Percentiles rank a stretch among this genome's conserved stretches.
These are phyloP conservation scores for Muschampia plurimacula DNA, from an alignment of 2,888 invertebrate genomes.

Conservation along the genomic window DNA sequence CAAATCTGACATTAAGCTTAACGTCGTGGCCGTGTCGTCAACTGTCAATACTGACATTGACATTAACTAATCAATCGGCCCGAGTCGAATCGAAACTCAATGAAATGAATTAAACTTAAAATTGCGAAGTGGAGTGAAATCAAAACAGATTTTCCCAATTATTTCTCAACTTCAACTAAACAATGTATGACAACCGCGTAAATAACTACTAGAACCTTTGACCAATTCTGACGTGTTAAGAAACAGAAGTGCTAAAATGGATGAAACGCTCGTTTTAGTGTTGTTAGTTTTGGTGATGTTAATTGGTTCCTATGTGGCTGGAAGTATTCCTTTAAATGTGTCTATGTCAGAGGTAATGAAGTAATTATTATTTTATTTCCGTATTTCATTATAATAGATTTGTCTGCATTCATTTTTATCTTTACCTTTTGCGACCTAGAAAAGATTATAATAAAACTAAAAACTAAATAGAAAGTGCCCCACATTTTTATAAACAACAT, in stretches of 20 bases:
- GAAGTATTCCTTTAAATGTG: slow-evolving; percentile 97
- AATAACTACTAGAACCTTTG: slow-evolving; percentile 1
- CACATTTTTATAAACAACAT: not conserved
- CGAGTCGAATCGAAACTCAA: not conserved
- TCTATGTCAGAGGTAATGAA: slow-evolving; percentile 95
- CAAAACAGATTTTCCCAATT: slow-evolving; percentile 1
- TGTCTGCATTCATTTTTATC: not conserved
- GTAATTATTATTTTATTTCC: not conserved
- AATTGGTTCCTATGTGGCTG: slow-evolving; percentile 97
- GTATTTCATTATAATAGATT: not conserved
- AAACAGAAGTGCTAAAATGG: slow-evolving; percentile 84
- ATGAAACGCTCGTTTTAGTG: slow-evolving; percentile 93
- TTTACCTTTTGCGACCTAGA: not conserved
- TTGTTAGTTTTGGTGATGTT: slow-evolving; percentile 96
- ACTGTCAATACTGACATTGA: no score
- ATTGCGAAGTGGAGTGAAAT: not conserved
- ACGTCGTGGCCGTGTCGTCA: no score
- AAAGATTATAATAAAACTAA: not conserved
- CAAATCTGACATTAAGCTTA: no score
- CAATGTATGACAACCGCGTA: not conserved
- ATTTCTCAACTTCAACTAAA: not conserved
- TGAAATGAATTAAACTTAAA: not conserved
- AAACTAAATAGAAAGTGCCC: slow-evolving; percentile 3
- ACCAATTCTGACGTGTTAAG: not conserved
- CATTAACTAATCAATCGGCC: no score